These are phyloP conservation scores for Crocuta crocuta DNA, from an alignment of 2,113 vertebrate genomes.

Conservation along the genomic window DNA sequence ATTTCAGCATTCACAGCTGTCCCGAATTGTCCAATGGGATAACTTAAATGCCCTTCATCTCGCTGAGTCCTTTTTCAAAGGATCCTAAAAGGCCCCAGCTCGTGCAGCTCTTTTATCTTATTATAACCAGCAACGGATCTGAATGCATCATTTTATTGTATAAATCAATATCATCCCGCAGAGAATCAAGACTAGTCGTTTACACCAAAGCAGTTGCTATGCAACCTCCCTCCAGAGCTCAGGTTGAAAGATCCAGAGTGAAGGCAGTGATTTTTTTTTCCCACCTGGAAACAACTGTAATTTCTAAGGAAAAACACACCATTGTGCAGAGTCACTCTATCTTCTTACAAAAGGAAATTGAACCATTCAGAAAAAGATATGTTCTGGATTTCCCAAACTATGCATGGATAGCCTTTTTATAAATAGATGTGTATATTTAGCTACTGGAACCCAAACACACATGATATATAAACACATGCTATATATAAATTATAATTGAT, in stretches of 20 bases:
- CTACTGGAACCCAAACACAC: conserved; percentile 6
- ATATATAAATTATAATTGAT: neutral
- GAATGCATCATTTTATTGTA: conserved; percentile 48
- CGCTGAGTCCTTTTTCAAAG: neutral
- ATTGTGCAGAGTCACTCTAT: conserved; percentile 12
- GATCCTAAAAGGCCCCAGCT: neutral
- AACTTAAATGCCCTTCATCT: neutral
- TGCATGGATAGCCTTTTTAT: neutral
- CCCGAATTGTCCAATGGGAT: neutral
- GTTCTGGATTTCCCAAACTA: neutral
- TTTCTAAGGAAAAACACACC: conserved; percentile 15
- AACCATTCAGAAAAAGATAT: conserved; percentile 27
- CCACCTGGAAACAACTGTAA: conserved; percentile 51
- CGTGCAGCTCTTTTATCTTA: conserved; percentile 13
- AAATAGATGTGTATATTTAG: conserved; percentile 28
- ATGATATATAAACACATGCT: neutral
- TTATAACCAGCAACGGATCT: conserved; percentile 11
- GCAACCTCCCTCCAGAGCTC: conserved; percentile 56
- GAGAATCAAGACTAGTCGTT: conserved; percentile 62
- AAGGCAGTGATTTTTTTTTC: conserved; percentile 63
- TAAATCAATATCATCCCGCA: conserved; percentile 63
- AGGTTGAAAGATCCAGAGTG: conserved; percentile 40
- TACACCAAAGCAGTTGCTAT: conserved; percentile 65
- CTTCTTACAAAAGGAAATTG: conserved; percentile 46
- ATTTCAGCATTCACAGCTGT: conserved; percentile 5